Conservation (phyloP, 2,113 vertebrate genomes). For the Hippocampus mohnikei region DNA sequence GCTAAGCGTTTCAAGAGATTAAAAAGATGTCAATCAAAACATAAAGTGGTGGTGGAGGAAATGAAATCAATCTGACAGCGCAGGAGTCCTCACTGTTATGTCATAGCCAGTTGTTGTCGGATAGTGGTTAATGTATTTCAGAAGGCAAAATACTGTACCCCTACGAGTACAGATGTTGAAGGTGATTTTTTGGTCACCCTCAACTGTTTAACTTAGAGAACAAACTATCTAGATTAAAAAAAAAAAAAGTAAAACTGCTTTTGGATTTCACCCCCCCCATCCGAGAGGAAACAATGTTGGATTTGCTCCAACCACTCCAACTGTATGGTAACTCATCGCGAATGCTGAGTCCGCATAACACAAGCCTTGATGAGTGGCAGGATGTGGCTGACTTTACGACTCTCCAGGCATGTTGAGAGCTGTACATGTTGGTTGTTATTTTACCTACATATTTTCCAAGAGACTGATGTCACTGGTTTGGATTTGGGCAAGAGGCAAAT, state of each 20-base stretch:
- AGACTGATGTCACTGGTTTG: slow-evolving; percentile 48
- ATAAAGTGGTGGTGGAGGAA: slow-evolving; percentile 19
- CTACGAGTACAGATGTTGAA: slow-evolving; percentile 13
- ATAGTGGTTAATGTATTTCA: slow-evolving; percentile 31
- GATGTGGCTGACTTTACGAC: slow-evolving; percentile 22
- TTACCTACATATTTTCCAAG: slow-evolving; percentile 33
- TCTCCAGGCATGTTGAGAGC: slow-evolving; percentile 52
- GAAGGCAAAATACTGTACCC: slow-evolving; percentile 17
- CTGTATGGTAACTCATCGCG: slow-evolving; percentile 42
- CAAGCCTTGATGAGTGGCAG: slow-evolving; percentile 41
- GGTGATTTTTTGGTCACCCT: slow-evolving; percentile 30
- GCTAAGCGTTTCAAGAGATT: slow-evolving; percentile 23
- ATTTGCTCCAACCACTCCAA: slow-evolving; percentile 27
- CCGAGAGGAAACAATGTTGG: slow-evolving; percentile 16
- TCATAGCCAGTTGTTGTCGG: slow-evolving; percentile 55
- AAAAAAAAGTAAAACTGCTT: slow-evolving; percentile 10
- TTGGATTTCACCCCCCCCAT: slow-evolving; percentile 30
- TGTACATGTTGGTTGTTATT: slow-evolving; percentile 49
- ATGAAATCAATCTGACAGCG: slow-evolving; percentile 43
- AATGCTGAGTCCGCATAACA: slow-evolving; percentile 22
- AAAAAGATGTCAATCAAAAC: slow-evolving; percentile 41
- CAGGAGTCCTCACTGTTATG: slow-evolving; percentile 45
- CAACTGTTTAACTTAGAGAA: not conserved
- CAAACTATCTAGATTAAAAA: not conserved
- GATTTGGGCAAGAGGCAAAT: slow-evolving; percentile 40